Base-by-base conservation (phyloP, 2,888 invertebrate species). In the Dysmachus trigonus region DNA sequence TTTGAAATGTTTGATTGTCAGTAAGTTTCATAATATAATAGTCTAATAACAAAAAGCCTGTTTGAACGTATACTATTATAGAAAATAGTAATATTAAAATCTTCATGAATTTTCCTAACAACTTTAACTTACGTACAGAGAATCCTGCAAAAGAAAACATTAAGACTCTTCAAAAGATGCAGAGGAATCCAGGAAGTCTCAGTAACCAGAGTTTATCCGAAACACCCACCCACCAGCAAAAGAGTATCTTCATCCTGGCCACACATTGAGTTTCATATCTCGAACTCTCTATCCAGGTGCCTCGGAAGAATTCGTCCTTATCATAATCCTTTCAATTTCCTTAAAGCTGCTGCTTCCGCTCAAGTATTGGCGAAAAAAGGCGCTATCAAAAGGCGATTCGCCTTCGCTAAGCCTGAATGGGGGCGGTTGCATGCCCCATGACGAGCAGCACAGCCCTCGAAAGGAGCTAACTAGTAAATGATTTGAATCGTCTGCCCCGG, bases 401-500 rank as follows among this genome's bases (percentile, higher is more conserved):
- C 8, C 22, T 82, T 62, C 62, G 31, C 8, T 13, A 10, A 62
- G 62, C 53, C 8, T 82, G 33, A 53, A 35, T 7, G n/a, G 51
- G 47, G 6, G n/a, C n/a, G n/a, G 8, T 18, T 31, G 35, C 22
- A 82, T 62, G 22, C n/a, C n/a, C n/a, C n/a, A n/a, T n/a, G 41
- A 83, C 38, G 27, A 72, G 72, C 53, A 22, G 27, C n/a, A n/a
- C n/a, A 15, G 53, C 31, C 30, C 31, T 41, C 41, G 30, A 47
- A n/a, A 22, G 62, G 83, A 41, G 41, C 83, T 72, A 83, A 83
- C 71, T 38, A 41, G 83, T 72, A 41, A 83, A 33, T 72, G 83
- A 83, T 62, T 82, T 33, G 82, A 38, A 82, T 71, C 27, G 22
- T 62, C 82, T 71, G 47, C 62, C 53, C 62, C 71, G 72, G n/a